phyloP scores from a whole-genome alignment of 92 coral and sea anemone species.

The Porites evermanni region DNA sequence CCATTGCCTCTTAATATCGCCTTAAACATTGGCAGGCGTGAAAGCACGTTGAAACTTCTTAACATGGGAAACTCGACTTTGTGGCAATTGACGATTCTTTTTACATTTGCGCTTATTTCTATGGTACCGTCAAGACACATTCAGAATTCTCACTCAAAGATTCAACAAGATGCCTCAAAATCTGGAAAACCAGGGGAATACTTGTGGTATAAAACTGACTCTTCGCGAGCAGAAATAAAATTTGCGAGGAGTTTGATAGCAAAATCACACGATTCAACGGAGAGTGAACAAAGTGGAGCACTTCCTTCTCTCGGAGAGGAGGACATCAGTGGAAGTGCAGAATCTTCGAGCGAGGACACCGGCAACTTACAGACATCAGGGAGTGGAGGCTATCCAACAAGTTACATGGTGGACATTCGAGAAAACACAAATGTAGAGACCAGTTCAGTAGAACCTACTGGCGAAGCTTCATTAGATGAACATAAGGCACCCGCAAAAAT shows the following conservation, averaged over 20 bases:
- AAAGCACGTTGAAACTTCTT: background rate
- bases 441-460: background rate
- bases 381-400: conserved; percentile 37
- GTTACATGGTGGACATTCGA: conserved; percentile 38
- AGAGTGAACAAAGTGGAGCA: conserved; percentile 18
- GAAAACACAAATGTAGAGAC: background rate
- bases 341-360: conserved; percentile 7
- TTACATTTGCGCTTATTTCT: background rate
- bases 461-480: background rate
- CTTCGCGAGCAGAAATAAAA: conserved; percentile 2
- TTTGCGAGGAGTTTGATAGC: conserved; percentile 31
- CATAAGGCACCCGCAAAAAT: background rate
- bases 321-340: conserved; percentile 24
- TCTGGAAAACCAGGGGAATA: conserved; percentile 52
- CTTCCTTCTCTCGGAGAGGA: background rate
- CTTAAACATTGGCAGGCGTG: background rate
- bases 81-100: conserved; percentile 7
- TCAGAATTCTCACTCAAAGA: background rate
- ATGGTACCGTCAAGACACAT: conserved; percentile 32
- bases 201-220: conserved; percentile 38
- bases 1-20: background rate
- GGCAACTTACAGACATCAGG: conserved; percentile 10
- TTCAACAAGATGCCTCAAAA: conserved; percentile 25
- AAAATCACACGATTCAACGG: background rate
- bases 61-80: background rate